Conservation (phyloP, 2,888 invertebrate genomes). For the Drosophila phalerata region DNA sequence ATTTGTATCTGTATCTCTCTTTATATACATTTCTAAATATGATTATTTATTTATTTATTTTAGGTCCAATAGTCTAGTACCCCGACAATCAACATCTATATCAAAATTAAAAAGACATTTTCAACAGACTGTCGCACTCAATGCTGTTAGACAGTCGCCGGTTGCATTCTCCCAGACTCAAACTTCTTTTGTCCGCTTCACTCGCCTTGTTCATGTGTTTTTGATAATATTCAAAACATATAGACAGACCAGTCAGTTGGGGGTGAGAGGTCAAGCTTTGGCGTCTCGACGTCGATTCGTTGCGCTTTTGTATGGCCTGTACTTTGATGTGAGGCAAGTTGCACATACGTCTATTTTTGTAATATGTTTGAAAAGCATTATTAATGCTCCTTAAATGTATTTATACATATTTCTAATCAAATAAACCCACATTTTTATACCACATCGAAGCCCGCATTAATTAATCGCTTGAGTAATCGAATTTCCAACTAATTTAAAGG, state of each 20-base stretch:
- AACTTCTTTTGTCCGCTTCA: neutral
- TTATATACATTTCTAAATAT: neutral
- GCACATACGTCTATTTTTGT: slow-evolving; percentile 47
- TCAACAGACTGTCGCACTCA: slow-evolving; percentile 11
- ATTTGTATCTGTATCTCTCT: neutral
- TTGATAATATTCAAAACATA: slow-evolving; percentile 25
- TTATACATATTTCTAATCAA: neutral
- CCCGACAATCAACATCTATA: slow-evolving; percentile 5
- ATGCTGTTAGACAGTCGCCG: slow-evolving; percentile 16
- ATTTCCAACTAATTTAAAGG: neutral
- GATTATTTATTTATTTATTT: neutral
- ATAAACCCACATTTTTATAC: neutral
- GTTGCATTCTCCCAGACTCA: neutral
- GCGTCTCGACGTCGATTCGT: slow-evolving; percentile 10
- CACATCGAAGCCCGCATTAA: neutral
- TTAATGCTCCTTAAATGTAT: neutral
- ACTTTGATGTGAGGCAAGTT: slow-evolving; percentile 27
- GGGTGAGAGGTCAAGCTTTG: slow-evolving; percentile 19
- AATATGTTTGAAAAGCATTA: neutral
- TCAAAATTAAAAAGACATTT: slow-evolving; percentile 15
- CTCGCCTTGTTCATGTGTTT: neutral
- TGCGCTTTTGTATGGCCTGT: slow-evolving; percentile 41
- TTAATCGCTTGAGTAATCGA: neutral
- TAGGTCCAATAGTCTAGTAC: slow-evolving; percentile 1
- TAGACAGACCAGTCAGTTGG: slow-evolving; percentile 20